phyloP scores from a whole-genome alignment of 1,140 invertebrate genomes.

The Rhizoglyphus robini region DNA sequence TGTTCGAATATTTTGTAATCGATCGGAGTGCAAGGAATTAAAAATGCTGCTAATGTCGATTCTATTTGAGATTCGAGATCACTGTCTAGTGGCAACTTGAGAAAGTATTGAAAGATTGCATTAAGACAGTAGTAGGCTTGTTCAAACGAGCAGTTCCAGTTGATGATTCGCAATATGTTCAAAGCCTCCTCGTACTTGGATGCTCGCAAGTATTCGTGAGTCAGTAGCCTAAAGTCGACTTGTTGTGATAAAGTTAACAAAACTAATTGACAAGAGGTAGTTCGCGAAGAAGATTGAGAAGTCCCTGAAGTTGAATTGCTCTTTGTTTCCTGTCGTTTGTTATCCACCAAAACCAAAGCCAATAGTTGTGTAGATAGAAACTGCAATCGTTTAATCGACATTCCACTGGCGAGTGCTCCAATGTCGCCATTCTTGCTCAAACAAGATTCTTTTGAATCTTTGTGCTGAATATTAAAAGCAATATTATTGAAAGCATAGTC shows the following conservation, averaged over 20 bases:
- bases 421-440: background rate
- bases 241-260: background rate
- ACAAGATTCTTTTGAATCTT: background rate
- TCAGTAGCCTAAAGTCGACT: slow-evolving; percentile 16
- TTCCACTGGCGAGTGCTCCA: background rate
- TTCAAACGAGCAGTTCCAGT: slow-evolving; percentile 23
- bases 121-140: slow-evolving; percentile 22
- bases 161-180: slow-evolving; percentile 20
- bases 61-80: slow-evolving; percentile 21
- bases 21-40: slow-evolving; percentile 20
- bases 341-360: background rate
- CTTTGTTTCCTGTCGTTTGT: background rate
- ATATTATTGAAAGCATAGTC: slow-evolving; percentile 21
- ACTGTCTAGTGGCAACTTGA: slow-evolving; percentile 21
- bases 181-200: slow-evolving; percentile 24
- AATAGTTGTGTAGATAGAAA: background rate
- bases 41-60: slow-evolving; percentile 24
- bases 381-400: slow-evolving; percentile 7
- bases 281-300: background rate
- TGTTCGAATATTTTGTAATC: slow-evolving; percentile 21
- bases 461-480: slow-evolving; percentile 4
- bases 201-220: slow-evolving; percentile 23
- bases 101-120: slow-evolving; percentile 23
- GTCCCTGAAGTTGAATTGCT: background rate
- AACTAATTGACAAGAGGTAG: background rate